Evolutionary conservation across 1,140 invertebrate genomes (phyloP).

Genomic region (Xylocopa sonorina): DNA sequence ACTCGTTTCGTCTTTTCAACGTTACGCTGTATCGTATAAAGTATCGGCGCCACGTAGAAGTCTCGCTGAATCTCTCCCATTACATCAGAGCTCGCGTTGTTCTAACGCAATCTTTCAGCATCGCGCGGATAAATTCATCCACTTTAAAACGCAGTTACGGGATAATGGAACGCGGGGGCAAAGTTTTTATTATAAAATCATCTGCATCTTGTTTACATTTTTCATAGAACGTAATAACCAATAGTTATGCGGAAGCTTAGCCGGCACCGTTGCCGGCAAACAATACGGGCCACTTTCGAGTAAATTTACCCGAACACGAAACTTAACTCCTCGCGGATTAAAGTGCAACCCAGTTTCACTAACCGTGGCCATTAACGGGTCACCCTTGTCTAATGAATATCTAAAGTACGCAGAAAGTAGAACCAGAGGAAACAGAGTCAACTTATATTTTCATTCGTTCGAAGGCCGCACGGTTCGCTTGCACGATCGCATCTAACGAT

Average conservation of each 20-base stretch:
- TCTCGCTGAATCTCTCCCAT: not conserved
- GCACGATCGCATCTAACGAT: not conserved
- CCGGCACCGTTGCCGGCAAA: not conserved
- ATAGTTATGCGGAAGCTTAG: not conserved
- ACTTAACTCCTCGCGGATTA: slow-evolving; percentile 13
- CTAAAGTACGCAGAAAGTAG: slow-evolving; percentile 8
- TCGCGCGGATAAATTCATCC: not conserved
- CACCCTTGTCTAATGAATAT: slow-evolving; percentile 19
- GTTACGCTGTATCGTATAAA: too few species aligned
- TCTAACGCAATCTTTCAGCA: not conserved
- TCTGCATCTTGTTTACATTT: slow-evolving; percentile 7
- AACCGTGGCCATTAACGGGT: slow-evolving; percentile 10
- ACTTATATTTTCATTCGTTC: not conserved
- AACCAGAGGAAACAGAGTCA: not conserved
- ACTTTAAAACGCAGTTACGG: not conserved
- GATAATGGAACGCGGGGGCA: not conserved
- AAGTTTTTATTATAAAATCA: slow-evolving; percentile 13
- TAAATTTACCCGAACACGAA: slow-evolving; percentile 20
- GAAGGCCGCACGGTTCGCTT: not conserved
- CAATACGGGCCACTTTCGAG: not conserved
- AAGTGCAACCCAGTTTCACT: slow-evolving; percentile 24
- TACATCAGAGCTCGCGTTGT: not conserved
- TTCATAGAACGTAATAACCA: not conserved
- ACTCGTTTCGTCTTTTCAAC: too few species aligned
- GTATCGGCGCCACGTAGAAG: too few species aligned